Base-by-base conservation (phyloP, 2,113 vertebrate species). In the Lates calcarifer region DNA sequence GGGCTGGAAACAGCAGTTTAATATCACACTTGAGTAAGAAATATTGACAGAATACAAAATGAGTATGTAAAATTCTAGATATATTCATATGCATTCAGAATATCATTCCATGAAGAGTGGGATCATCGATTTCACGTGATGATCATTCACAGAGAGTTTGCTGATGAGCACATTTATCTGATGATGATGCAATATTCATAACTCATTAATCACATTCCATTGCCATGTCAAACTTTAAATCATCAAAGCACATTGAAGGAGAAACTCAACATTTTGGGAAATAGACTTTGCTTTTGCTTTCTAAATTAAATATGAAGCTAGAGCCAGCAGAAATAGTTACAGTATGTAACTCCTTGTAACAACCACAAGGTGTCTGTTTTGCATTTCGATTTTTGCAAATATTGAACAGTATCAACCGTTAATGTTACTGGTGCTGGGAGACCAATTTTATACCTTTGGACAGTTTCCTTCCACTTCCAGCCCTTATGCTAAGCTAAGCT, bases 21-120 rank as follows among this genome's bases (percentile, higher is more conserved):
- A 74, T 53, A 75, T 64, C 57, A 67, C 28, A 68, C 14, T 60
- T n/a, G 20, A 47, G 37, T 51, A 51, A 4, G 69, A 82, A 63
- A 26, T 68, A 14, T 62, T 65, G 18, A 45, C 12, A 26, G 33
- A 65, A 63, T 68, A 47, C n/a, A 70, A 64, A 82, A 79, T 20
- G 5, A 39, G 8, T n/a, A 65, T 12, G 24, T 17, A 28, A 13
- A n/a, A 64, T 1, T 11, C 12, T 1, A 45, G n/a, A 60, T 28
- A 15, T 13, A 37, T 33, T 33, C 33, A 33, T 33, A 33, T 24
- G 66, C 39, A 58, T 39, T 81, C 28, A 43, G 20, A 67, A 31
- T 51, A 49, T 51, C 3, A 57, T 20, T 53, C 24, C 13, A 47
- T 12, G 17, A 47, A 26, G 39, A 65, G 65, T 20, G 12, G 43